Conservation (phyloP, 2,113 vertebrate species). For the Sakesphorus luctuosus region DNA sequence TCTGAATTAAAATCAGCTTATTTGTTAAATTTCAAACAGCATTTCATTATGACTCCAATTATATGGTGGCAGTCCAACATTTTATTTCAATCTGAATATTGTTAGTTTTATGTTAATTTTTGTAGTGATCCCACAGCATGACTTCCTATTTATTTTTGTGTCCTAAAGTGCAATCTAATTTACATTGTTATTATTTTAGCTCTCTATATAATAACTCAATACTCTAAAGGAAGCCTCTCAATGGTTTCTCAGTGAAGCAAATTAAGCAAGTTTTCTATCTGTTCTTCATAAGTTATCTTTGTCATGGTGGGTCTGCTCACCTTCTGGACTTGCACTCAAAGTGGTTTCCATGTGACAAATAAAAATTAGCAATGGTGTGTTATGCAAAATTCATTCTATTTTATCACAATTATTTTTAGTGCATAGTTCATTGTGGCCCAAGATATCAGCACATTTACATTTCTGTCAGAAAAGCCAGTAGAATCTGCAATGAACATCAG, state of each 20-base stretch:
- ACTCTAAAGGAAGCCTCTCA: neutral
- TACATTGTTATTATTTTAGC: neutral
- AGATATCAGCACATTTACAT: neutral
- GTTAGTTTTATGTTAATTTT: neutral
- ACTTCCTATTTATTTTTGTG: neutral
- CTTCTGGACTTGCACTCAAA: neutral
- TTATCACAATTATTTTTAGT: neutral
- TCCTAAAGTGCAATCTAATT: neutral
- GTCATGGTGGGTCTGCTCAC: rapidly evolving
- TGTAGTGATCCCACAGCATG: neutral
- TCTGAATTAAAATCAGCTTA: neutral
- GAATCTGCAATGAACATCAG: neutral
- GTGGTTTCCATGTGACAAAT: neutral
- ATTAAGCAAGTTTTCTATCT: neutral
- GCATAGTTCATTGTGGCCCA: neutral
- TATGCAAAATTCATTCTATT: neutral
- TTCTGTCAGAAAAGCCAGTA: neutral
- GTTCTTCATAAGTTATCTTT: neutral
- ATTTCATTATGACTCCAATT: neutral
- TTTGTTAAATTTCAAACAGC: neutral
- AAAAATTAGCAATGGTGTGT: neutral
- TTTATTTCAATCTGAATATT: neutral
- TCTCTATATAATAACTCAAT: neutral
- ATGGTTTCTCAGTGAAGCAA: neutral
- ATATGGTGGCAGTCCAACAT: neutral